Percentiles rank a stretch among this genome's conserved stretches.
These are phyloP conservation scores for Seira sanloemensis DNA, from an alignment of 2,888 invertebrate species.

Conservation along the genomic window DNA sequence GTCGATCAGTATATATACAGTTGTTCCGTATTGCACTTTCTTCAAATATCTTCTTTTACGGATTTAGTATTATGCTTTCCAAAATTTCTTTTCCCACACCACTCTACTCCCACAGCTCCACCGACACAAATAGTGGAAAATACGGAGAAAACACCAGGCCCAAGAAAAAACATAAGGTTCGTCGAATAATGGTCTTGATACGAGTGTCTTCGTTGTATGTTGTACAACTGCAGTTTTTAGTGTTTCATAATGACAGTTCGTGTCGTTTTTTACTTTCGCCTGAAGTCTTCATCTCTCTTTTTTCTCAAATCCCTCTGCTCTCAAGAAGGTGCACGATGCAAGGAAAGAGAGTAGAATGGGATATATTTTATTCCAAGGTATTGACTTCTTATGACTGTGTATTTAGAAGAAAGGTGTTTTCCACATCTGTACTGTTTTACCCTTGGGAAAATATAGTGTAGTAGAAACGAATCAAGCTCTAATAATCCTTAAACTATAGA, in stretches of 20 bases:
- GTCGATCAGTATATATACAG: too few species aligned
- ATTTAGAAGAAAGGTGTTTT: conserved; percentile 25
- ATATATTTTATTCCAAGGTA: conserved; percentile 33
- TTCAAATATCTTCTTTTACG: background rate
- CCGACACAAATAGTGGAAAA: background rate
- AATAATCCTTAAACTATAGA: too few species aligned
- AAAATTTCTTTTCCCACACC: background rate
- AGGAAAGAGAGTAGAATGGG: conserved; percentile 2
- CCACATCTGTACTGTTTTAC: too few species aligned
- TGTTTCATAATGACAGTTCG: conserved; percentile 53
- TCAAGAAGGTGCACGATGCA: background rate
- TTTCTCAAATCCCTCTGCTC: background rate
- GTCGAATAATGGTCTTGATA: background rate
- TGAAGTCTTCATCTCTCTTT: conserved; percentile 19
- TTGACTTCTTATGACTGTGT: conserved; percentile 48
- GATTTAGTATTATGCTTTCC: too few species aligned
- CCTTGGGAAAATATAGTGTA: too few species aligned
- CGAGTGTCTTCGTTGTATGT: conserved; percentile 1
- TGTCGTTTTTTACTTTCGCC: conserved; percentile 50
- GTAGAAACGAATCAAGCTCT: too few species aligned
- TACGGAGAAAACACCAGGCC: conserved; percentile 5
- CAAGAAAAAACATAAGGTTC: background rate
- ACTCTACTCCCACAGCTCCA: background rate
- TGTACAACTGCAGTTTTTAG: conserved; percentile 46
- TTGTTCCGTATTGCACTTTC: too few species aligned